phyloP scores from a whole-genome alignment of 2,888 invertebrate species.

The Macaria liturata region DNA sequence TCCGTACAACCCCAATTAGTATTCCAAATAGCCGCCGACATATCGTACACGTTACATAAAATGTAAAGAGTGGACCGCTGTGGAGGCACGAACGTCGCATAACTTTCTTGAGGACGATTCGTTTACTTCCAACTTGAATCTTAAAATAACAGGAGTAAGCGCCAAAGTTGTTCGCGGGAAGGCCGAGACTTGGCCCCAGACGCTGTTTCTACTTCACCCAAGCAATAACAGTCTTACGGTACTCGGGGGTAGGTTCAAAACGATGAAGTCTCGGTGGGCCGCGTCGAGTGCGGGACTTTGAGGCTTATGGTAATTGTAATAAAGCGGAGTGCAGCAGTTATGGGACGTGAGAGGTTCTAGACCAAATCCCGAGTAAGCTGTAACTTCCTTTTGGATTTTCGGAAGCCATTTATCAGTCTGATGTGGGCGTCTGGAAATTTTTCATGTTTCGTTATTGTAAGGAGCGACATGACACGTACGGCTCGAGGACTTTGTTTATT shows the following conservation, averaged over 20 bases:
- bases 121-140: slow-evolving; percentile 63
- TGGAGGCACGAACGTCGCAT: slow-evolving; percentile 78
- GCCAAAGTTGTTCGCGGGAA: slow-evolving; percentile 65
- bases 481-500: slow-evolving; percentile 65
- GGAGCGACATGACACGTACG: slow-evolving; percentile 73
- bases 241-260: slow-evolving; percentile 80
- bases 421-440: slow-evolving; percentile 83
- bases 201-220: slow-evolving; percentile 79
- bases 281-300: slow-evolving; percentile 82
- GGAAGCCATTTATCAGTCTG: slow-evolving; percentile 85
- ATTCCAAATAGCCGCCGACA: slow-evolving; percentile 80
- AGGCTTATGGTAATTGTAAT: slow-evolving; percentile 84
- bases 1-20: slow-evolving; percentile 76
- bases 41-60: slow-evolving; percentile 78
- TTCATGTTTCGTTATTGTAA: slow-evolving; percentile 83
- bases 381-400: slow-evolving; percentile 85
- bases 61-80: slow-evolving; percentile 81
- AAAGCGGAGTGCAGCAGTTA: slow-evolving; percentile 84
- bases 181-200: slow-evolving; percentile 64
- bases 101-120: slow-evolving; percentile 62
- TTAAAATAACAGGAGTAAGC: slow-evolving; percentile 65
- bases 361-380: slow-evolving; percentile 84
- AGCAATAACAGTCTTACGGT: slow-evolving; percentile 80
- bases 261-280: slow-evolving; percentile 69
- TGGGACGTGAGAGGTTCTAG: slow-evolving; percentile 84